Evolutionary conservation across 2,797 vertebrate genomes (phyloP), one percentile per base, ranked within the genome.

Genomic region (Kryptolebias ocellatus): DNA sequence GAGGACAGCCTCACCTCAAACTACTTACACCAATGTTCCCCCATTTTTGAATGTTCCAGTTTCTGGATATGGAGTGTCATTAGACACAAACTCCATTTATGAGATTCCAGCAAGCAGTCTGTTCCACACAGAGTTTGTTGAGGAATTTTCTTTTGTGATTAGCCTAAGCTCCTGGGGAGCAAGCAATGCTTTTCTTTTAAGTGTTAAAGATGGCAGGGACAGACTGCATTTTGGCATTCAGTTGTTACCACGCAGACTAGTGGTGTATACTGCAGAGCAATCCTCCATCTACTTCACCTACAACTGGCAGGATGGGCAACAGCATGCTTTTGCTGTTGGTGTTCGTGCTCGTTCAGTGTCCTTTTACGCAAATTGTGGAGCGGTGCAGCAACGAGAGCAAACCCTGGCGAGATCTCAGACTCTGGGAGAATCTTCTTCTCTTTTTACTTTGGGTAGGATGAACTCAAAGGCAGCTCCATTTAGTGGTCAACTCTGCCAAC

Each of bases 181-280:
- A 77, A 97, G 96, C 88, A 97, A 97, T 87, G 96, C 97, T 77
- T 99, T 99, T 89, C 92, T 99, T 90, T 96, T 99, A 92, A 97
- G 95, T 88, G 81, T 99, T 84, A 95, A 90, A 87, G 95, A 91
- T 70, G 64, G 70, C 74, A 94, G 88, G 90, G 95, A 92, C 82
- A 93, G 93, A 77, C 91, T 99, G 83, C 94, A 90, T 67, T 95
- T 99, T 71, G 97, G 96, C 80, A 87, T 99, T 27, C 97, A 99
- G 81, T 92, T 99, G 67, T 92, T 98, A n/a, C 96, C 95, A 0
- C 94, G 86, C 74, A 95, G 95, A 85, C 86, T 99, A 83, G 94
- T 90, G 1, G 95, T 99, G 10, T 87, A 96, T 80, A 91, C 93
- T 6, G 94, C 95, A 11, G 95, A 95, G 79, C 96, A 95, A 79